Base-by-base conservation (phyloP, 2,888 invertebrate genomes). In the Dynastes hyllus region DNA sequence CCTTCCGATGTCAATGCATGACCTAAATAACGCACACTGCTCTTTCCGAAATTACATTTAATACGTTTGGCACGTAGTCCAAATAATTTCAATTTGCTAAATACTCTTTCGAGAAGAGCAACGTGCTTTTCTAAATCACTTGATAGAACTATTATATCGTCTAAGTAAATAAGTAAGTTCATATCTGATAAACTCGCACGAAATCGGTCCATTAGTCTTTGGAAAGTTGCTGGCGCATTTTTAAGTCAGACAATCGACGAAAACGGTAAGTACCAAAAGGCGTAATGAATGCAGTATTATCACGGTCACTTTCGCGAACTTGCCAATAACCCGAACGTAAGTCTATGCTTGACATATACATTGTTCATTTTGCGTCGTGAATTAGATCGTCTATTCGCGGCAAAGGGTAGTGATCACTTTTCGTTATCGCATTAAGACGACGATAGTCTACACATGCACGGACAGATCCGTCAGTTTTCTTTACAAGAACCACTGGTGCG, bases 311-410 rank as follows among this genome's bases (percentile, higher is more conserved):
- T 83, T 79, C 88, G 86, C 63, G 16, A 4, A 83, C 83, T 76
- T 89, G 88, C 84, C 86, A 87, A 78, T 88, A 89, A 0, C 88
- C 88, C n/a, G 84, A 78, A 29, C 83, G 82, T 1, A 89, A 81
- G 75, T 88, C 87, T 2, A 89, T 73, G 0, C 87, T 86, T 8
- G 85, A 83, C 78, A 84, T 82, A 22, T 82, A 13, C 22, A 45
- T 50, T 16, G 78, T 86, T 6, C 79, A 80, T 77, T 85, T 86
- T 0, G 87, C 85, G 0, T 80, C 83, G 63, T 88, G 87, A 5
- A 89, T 29, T 88, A 79, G 22, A 27, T 89, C 88, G 71, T 89
- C 89, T 37, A 89, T 87, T 9, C 87, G 80, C 1, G 89, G 89
- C 13, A 88, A 75, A 0, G 87, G 87, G 61, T 88, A 89, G 0